A percentile compares a stretch with the other conserved stretches of the same genome.
phyloP scores from a whole-genome alignment of 2,113 vertebrate species.

The Perca fluviatilis region DNA sequence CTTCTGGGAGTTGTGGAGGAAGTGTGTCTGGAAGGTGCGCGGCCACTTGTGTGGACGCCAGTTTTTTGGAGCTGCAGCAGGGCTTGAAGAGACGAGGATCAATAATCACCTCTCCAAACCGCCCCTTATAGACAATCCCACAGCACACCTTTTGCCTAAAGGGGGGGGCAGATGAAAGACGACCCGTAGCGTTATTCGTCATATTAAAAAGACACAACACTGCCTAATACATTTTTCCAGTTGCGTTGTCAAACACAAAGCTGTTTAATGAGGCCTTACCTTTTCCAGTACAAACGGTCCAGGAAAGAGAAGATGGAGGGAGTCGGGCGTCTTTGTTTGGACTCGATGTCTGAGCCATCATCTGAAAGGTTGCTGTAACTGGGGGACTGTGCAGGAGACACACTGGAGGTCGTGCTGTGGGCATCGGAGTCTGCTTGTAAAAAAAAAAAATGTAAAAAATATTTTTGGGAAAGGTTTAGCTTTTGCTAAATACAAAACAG shows the following conservation, averaged over 20 bases:
- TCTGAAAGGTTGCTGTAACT: slow-evolving; percentile 88
- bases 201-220: neutral
- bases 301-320: slow-evolving; percentile 85
- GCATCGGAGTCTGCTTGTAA: slow-evolving; percentile 84
- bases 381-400: slow-evolving; percentile 87
- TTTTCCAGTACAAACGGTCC: slow-evolving; percentile 88
- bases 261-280: slow-evolving; percentile 43
- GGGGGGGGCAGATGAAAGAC: neutral
- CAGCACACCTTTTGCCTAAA: slow-evolving; percentile 88
- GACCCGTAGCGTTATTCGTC: neutral
- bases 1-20: slow-evolving; percentile 77
- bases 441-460: slow-evolving; percentile 8
- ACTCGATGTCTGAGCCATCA: slow-evolving; percentile 86
- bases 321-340: slow-evolving; percentile 82
- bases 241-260: neutral
- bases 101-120: slow-evolving; percentile 89
- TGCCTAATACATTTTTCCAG: neutral
- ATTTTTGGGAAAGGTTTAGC: no score
- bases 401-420: slow-evolving; percentile 87
- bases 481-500: no score
- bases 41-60: slow-evolving; percentile 71
- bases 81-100: slow-evolving; percentile 88
- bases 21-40: slow-evolving; percentile 72
- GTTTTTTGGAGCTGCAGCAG: slow-evolving; percentile 86
- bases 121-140: slow-evolving; percentile 88